Evolutionary conservation across 2,797 vertebrate species (phyloP), one percentile per base, ranked within the genome.

Genomic region (Chaunax sp.): DNA sequence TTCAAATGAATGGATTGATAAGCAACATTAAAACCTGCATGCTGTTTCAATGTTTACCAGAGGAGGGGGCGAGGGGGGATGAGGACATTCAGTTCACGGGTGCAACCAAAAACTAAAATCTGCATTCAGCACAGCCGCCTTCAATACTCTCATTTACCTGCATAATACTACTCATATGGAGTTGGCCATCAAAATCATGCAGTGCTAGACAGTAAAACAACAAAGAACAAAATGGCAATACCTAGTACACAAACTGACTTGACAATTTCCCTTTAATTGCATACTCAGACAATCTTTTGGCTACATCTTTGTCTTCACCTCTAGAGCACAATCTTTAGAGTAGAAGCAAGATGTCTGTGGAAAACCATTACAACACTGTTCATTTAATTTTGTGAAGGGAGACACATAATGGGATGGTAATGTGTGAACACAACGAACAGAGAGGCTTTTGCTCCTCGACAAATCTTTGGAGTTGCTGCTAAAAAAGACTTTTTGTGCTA

Each of bases 11-110:
- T 73, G 64, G 69, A 69, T 75, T 37, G 64, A 64, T 55, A 54
- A 68, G 89, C 88, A 93, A 92, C 92, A 91, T 89, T 57, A 87
- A 92, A 86, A 89, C 88, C 15, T 4, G 26, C 87, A 87, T 92
- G 91, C 88, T 92, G 86, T 88, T 92, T 91, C 49, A 13, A 86
- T 91, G 90, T 91, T 92, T 90, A 90, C 86, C 66, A 61, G 72
- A 75, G 68, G 62, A 82, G 53, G 69, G 69, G 64, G 65, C 64
- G 52, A 73, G 9, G 50, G 52, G 58, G 66, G 41, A 28, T 70
- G 77, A 79, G 61, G 83, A 71, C 73, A 71, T 71, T 85, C 55
- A 19, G 25, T 64, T 75, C 51, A 82, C 59, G 46, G 64, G 56
- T 73, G 69, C 65, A 70, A 82, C 78, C 72, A 64, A 52, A 66